phyloP scores from a whole-genome alignment of 2,888 invertebrate genomes.

The Drosophila seclusa region DNA sequence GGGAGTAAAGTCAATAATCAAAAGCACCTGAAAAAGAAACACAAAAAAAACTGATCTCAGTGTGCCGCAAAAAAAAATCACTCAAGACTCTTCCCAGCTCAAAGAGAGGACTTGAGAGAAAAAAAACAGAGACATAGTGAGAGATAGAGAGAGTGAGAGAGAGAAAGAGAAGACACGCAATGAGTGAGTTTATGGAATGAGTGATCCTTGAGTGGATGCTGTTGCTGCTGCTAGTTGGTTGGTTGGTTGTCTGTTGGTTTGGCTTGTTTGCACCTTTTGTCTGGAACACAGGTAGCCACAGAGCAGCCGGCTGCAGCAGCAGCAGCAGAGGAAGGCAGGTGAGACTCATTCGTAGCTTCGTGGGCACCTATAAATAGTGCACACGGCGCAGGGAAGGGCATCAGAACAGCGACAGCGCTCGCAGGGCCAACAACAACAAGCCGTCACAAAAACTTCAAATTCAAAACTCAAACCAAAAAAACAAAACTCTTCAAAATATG shows the following conservation, averaged over 20 bases:
- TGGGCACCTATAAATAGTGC: constrained; percentile 77
- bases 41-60: constrained; percentile 22
- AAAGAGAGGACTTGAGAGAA: constrained; percentile 7
- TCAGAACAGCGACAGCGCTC: constrained; percentile 83
- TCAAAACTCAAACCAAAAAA: constrained; percentile 4
- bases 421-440: constrained; percentile 63
- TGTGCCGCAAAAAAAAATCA: constrained; percentile 20
- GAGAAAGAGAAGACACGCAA: constrained; percentile 7
- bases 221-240: constrained; percentile 32
- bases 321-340: constrained; percentile 44
- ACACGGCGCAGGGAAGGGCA: constrained; percentile 83
- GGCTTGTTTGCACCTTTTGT: constrained; percentile 70
- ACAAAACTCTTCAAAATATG: constrained; percentile 46
- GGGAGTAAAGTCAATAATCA: constrained; percentile 38
- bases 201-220: constrained; percentile 49
- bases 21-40: constrained; percentile 40
- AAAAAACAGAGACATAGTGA: constrained; percentile 2
- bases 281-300: constrained; percentile 54
- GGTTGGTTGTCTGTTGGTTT: constrained; percentile 27
- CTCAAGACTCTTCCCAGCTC: constrained; percentile 30
- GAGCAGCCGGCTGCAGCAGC: constrained; percentile 11
- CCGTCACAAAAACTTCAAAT: constrained; percentile 3
- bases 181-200: constrained; percentile 31
- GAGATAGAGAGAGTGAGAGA: constrained; percentile 8
- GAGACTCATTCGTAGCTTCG: constrained; percentile 49